Conservation (phyloP, 2,113 vertebrate genomes). For the Haliaeetus leucogaster region DNA sequence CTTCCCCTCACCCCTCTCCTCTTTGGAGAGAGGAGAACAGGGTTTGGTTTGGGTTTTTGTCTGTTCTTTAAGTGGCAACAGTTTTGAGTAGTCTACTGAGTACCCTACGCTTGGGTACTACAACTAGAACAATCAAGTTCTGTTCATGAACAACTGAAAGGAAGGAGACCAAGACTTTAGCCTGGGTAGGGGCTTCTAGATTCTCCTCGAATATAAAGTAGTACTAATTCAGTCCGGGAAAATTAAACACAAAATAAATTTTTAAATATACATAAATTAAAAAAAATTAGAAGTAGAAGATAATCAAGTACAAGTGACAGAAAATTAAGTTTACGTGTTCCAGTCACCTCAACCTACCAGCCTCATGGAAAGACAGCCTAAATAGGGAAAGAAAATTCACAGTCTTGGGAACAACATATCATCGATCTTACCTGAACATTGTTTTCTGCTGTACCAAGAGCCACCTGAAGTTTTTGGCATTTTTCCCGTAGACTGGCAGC, state of each 20-base stretch:
- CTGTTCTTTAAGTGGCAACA: neutral
- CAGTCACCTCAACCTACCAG: neutral
- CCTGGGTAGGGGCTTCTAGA: neutral
- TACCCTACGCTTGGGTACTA: neutral
- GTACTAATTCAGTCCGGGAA: neutral
- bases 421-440: constrained; percentile 81
- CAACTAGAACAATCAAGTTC: neutral
- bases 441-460: constrained; percentile 82
- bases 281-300: neutral
- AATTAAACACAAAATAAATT: neutral
- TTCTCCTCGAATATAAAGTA: neutral
- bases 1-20: too few relatives aligned
- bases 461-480: constrained; percentile 88
- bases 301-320: neutral
- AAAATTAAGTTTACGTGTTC: neutral
- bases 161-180: neutral
- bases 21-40: neutral
- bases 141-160: neutral
- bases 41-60: neutral
- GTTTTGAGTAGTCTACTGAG: neutral
- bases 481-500: constrained; percentile 87
- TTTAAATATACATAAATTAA: neutral
- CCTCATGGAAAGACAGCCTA: neutral
- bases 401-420: neutral
- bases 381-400: neutral